Conservation (phyloP, 2,113 vertebrate genomes). For the Perca schrenkii region DNA sequence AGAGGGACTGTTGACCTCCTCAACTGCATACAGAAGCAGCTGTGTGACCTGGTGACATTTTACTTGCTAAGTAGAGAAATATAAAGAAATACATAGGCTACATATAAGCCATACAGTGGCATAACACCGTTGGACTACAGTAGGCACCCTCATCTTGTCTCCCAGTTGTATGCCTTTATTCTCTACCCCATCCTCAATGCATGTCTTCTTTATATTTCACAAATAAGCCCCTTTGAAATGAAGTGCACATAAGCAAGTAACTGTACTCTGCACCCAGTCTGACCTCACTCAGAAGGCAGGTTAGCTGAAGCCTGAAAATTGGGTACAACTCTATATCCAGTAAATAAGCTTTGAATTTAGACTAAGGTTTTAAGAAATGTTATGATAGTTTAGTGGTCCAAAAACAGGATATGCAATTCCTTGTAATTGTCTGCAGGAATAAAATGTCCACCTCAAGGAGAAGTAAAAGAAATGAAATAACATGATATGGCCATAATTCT, state of each 20-base stretch:
- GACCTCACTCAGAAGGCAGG: conserved; percentile 6
- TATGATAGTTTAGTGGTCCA: background rate
- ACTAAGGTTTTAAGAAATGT: background rate
- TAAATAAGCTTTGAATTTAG: background rate
- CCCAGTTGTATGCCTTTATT: background rate
- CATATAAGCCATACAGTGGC: background rate
- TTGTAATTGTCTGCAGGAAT: background rate
- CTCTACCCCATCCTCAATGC: background rate
- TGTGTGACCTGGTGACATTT: conserved; percentile 9
- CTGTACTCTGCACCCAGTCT: background rate
- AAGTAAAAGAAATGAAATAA: background rate
- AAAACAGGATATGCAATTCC: background rate
- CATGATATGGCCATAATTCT: background rate
- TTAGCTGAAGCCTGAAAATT: background rate
- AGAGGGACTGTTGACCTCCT: conserved; percentile 5
- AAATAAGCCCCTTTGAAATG: conserved; percentile 8
- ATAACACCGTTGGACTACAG: background rate
- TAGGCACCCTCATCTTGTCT: background rate
- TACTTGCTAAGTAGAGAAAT: background rate
- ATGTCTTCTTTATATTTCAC: background rate
- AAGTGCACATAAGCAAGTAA: conserved; percentile 9
- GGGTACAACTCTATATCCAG: background rate
- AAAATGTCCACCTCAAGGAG: background rate
- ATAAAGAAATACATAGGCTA: background rate
- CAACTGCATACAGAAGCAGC: background rate